phyloP scores from a whole-genome alignment of 1,140 invertebrate genomes.

The Procambarus virginalis region DNA sequence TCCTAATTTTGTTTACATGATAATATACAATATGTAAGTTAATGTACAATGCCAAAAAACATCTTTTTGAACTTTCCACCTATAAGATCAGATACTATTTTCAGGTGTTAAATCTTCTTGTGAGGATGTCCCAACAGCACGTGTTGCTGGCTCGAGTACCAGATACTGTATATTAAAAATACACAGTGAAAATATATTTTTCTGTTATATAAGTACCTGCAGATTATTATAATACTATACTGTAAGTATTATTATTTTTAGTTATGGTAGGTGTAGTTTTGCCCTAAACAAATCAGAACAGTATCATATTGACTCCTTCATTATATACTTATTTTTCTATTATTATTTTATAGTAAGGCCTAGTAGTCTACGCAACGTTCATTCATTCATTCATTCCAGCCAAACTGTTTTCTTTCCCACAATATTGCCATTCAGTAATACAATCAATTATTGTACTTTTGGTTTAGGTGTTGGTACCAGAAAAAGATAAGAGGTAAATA shows the following conservation, averaged over 20 bases:
- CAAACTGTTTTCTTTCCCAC: neutral
- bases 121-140: neutral
- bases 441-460: neutral
- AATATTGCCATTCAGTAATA: neutral
- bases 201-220: neutral
- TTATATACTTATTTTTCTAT: neutral
- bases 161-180: neutral
- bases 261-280: neutral
- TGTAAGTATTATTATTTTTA: neutral
- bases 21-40: neutral
- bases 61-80: neutral
- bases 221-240: neutral
- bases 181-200: neutral
- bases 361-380: neutral
- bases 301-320: neutral
- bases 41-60: neutral
- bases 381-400: neutral
- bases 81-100: neutral
- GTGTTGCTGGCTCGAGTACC: neutral
- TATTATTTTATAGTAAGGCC: neutral
- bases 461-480: neutral
- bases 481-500: neutral
- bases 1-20: neutral
- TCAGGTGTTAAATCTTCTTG: neutral
- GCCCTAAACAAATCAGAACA: too few relatives aligned